Base-by-base conservation (phyloP, 2,113 vertebrate genomes). In the Etheostoma cragini region DNA sequence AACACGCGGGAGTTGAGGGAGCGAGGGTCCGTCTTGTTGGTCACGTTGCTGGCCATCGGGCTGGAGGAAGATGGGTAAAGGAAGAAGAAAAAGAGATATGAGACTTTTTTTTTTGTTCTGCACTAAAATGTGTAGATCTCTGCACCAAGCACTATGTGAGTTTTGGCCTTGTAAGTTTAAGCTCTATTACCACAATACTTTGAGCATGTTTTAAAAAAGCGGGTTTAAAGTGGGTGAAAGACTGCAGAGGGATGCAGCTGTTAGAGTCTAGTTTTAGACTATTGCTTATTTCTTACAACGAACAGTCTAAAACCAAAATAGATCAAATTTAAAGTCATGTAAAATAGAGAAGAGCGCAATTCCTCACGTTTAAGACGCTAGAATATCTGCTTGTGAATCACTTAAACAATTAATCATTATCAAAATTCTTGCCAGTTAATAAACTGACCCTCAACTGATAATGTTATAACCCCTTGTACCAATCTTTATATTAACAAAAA, bases 1-100 rank as follows among this genome's bases (percentile, higher is more conserved):
- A 98, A 98, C 56, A 98, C 96, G 11, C 97, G 96, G 17, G 97
- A 98, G 88, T 98, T 98, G 89, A 98, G 92, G 63, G 97, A 98
- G 46, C 96, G 96, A 1, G 96, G 97, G 86, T 97, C 97, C 3
- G 95, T 97, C 94, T 97, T 97, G 94, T 98, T 98, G 91, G 97
- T 98, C 81, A 98, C 96, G 80, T 98, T 98, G 93, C 96, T 96
- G 81, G 96, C 96, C 96, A 97, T 96, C 33, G 83, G 86, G 91
- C 92, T 93, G 81, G 87, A 81, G 24, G 92, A 11, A 1, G 17
- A 45, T 38, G 46, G 61, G 33, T 1, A n/a, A 21, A 14, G 2
- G 19, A 12, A 33, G 24, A 11, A 11, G 5, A 24, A 45, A 16
- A 62, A 8, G 15, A 26, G 14, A 50, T 4, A 4, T 66, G 3